These are phyloP conservation scores for Ptychadena robeensis DNA, from an alignment of 2,797 vertebrate genomes.

Conservation along the genomic window DNA sequence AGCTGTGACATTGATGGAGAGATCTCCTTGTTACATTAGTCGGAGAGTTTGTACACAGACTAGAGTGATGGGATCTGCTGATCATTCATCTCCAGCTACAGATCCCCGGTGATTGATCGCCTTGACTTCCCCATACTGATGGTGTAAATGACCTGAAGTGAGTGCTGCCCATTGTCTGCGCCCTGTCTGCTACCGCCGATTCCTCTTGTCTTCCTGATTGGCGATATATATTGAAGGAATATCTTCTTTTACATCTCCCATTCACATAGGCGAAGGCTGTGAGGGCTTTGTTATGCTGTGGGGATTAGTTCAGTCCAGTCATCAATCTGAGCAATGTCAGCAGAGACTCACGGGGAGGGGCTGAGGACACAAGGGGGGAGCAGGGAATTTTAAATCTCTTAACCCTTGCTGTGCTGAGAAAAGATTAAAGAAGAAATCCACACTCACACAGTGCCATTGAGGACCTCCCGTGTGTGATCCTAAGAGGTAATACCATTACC, in stretches of 20 bases:
- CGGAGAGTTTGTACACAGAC: conserved; percentile 42
- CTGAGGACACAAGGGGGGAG: conserved; percentile 27
- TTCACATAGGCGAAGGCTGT: conserved; percentile 28
- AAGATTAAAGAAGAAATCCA: neutral
- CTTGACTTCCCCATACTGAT: conserved; percentile 18
- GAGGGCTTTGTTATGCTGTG: conserved; percentile 56
- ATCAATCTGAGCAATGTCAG: conserved; percentile 58
- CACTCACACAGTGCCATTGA: no score
- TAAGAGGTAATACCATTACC: no score
- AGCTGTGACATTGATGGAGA: conserved; percentile 49
- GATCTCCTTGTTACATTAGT: conserved; percentile 9
- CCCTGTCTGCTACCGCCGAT: neutral
- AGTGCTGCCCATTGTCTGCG: conserved; percentile 25
- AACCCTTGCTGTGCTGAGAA: neutral
- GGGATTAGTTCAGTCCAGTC: conserved; percentile 51
- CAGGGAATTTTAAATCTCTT: conserved; percentile 21
- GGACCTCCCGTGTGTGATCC: no score
- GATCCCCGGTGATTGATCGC: conserved; percentile 53
- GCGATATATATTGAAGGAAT: conserved; percentile 51
- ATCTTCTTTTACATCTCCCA: conserved; percentile 35
- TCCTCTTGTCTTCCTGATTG: conserved; percentile 27
- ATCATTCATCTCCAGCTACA: neutral
- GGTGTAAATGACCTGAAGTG: conserved; percentile 36
- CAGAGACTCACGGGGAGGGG: conserved; percentile 49
- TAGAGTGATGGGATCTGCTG: conserved; percentile 37